phyloP scores from a whole-genome alignment of 2,113 vertebrate species.

The Mesoclemmys tuberculata region DNA sequence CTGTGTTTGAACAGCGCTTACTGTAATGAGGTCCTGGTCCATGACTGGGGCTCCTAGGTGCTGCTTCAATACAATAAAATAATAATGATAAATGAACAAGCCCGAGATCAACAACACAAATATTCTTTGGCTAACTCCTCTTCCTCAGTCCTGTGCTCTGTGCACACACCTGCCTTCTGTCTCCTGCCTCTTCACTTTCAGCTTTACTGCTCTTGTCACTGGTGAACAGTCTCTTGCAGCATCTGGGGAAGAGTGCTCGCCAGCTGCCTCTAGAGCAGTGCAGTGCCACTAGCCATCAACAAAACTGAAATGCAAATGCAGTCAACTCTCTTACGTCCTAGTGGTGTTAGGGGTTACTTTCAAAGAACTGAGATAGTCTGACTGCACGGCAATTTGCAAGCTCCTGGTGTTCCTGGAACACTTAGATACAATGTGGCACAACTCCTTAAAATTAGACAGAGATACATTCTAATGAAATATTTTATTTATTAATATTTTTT shows the following conservation, averaged over 20 bases:
- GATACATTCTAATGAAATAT: not conserved
- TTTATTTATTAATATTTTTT: constrained; percentile 3
- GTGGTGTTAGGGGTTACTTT: not conserved
- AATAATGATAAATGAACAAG: not conserved
- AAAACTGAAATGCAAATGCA: not conserved
- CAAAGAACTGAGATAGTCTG: not conserved
- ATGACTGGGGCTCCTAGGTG: not conserved
- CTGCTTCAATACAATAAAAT: not conserved
- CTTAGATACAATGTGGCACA: not conserved
- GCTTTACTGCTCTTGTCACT: not conserved
- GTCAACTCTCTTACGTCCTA: not conserved
- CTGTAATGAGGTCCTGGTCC: not conserved
- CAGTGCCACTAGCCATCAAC: not conserved
- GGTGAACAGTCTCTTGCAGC: not conserved
- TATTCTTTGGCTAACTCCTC: not conserved
- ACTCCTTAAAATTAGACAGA: constrained; percentile 1
- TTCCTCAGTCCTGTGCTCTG: not conserved
- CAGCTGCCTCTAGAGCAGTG: not conserved
- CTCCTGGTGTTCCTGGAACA: accelerated
- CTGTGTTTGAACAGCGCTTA: not conserved
- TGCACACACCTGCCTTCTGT: not conserved
- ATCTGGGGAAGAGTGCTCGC: not conserved
- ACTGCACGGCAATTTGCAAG: not conserved
- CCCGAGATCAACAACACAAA: not conserved
- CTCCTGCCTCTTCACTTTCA: not conserved